These are phyloP conservation scores for Noctuana brunneofusca DNA, from an alignment of 2,888 invertebrate genomes.

Conservation along the genomic window DNA sequence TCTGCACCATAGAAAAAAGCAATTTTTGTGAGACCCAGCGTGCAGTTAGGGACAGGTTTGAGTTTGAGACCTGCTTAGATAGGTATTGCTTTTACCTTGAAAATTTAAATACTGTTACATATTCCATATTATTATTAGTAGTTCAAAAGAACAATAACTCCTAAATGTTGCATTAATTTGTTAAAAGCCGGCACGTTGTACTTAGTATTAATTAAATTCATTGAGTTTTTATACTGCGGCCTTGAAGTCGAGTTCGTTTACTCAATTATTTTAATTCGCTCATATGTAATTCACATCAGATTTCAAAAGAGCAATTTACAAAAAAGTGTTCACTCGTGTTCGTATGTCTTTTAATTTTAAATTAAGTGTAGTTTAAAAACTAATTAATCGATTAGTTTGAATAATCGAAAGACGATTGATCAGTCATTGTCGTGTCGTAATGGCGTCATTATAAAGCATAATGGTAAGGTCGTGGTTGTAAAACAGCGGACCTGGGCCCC, in stretches of 20 bases:
- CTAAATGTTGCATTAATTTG: conserved; percentile 21
- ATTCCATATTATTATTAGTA: neutral
- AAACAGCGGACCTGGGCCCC: no score
- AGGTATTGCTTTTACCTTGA: neutral
- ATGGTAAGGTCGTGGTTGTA: no score
- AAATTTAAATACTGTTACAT: neutral
- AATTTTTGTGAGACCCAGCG: no score
- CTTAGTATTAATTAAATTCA: conserved; percentile 36
- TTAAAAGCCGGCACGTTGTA: conserved; percentile 19
- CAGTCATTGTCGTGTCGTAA: no score
- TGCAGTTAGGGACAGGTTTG: no score
- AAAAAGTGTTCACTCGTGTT: neutral
- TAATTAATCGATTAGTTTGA: no score
- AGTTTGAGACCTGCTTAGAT: neutral
- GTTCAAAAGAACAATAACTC: conserved; percentile 7
- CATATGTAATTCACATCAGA: conserved; percentile 22
- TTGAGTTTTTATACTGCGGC: conserved; percentile 45
- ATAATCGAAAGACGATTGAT: no score
- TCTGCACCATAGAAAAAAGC: no score
- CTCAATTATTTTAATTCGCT: conserved; percentile 23
- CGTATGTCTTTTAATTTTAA: neutral
- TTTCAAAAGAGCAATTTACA: conserved; percentile 17
- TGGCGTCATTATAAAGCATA: no score
- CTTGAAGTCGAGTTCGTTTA: conserved; percentile 48
- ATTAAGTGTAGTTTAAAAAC: neutral